Base-by-base conservation (phyloP, 2,888 invertebrate species). In the Netelia virgata region DNA sequence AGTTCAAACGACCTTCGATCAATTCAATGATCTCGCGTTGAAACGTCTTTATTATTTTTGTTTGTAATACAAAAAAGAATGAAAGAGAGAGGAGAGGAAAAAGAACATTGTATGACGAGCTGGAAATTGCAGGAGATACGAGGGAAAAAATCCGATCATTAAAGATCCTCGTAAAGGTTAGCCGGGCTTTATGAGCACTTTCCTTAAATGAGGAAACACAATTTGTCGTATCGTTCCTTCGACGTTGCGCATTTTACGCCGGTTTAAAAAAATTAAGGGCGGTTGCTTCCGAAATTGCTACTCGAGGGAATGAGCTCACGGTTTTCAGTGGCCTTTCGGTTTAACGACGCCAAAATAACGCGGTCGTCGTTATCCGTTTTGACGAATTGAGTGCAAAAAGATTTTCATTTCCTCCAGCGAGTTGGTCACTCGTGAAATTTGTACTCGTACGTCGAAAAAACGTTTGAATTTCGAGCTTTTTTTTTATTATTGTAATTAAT, bases 81-180 rank as follows among this genome's bases (percentile, higher is more conserved):
- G 6, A 36, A 11, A 23, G 1, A 28, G 9, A 9, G 14, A 14
- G 47, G 14, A 20, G 47, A 20, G 14, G 6, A 50, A 28, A 9
- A 69, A 69, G n/a, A 50, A 61, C 20, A 74, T 47, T 47, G 14
- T 2, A 47, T 47, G 47, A 47, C 47, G 47, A 70, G 70, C 20
- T 36, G 16, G 59, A 66, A 75, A 70, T 70, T 59, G 70, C 57
- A 8, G 55, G 59, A 16, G 66, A 68, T 61, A 6, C 47, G 59
- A 57, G 47, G 55, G 61, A 66, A 53, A 57, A 11, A 61, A 20
- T 47, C 36, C 43, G 55, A 70, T 57, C 41, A 72, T 59, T 79
- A 75, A 83, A 70, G 75, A 79, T 66, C 64, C 43, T 72, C 80
- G 75, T 80, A 80, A 80, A 73, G 43, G 47, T 63, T 20, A 10